These are phyloP conservation scores for Actenoides lindsayi DNA, from an alignment of 2,113 vertebrate species.

Conservation along the genomic window DNA sequence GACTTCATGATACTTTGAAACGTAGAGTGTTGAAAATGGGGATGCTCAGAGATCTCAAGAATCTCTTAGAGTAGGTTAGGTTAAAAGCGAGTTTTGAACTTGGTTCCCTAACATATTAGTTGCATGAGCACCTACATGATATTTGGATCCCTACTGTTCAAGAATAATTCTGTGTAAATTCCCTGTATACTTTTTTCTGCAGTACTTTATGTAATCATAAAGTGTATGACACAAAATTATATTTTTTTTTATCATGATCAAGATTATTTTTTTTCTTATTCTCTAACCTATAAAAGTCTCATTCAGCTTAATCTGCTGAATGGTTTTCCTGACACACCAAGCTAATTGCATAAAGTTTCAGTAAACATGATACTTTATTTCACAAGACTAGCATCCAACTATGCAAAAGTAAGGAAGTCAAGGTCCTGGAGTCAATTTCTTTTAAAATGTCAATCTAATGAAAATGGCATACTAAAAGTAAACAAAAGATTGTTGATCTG, in stretches of 20 bases:
- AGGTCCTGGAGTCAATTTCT: background rate
- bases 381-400: background rate
- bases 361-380: background rate
- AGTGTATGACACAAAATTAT: background rate
- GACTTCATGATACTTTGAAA: background rate
- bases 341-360: background rate
- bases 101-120: background rate
- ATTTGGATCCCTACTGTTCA: background rate
- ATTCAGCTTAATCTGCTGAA: background rate
- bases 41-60: background rate
- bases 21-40: background rate
- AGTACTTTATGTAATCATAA: background rate
- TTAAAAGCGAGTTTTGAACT: background rate
- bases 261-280: background rate
- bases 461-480: conserved; percentile 31
- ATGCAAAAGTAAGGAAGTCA: background rate
- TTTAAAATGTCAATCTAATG: conserved; percentile 31
- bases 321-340: background rate
- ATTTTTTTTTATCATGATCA: background rate
- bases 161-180: background rate
- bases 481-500: conserved; percentile 17
- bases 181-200: background rate
- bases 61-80: background rate
- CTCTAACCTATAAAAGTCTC: background rate
- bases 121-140: background rate